Percentiles rank a stretch among this genome's conserved stretches.
Conservation (phyloP, 2,888 invertebrate genomes). For the Heliconius cydno region DNA sequence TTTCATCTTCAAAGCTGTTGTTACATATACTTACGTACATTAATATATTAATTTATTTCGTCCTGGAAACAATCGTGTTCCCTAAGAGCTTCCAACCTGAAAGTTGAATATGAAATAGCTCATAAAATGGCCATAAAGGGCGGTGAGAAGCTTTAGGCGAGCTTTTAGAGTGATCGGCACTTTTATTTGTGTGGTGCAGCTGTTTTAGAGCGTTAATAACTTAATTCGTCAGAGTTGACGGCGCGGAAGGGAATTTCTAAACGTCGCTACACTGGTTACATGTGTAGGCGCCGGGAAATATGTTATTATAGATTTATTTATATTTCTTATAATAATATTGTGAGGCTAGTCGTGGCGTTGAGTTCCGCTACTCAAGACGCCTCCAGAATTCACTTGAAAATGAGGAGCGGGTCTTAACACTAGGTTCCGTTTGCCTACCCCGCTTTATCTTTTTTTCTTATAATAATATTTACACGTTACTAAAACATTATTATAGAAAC, state of each 20-base stretch:
- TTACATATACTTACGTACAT: conserved; percentile 57
- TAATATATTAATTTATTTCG: conserved; percentile 75
- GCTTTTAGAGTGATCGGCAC: conserved; percentile 69
- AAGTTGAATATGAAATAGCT: conserved; percentile 77
- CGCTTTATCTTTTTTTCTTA: too few species aligned
- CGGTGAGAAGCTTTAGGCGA: conserved; percentile 65
- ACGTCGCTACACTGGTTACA: conserved; percentile 55
- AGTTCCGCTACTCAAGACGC: too few species aligned
- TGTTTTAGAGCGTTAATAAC: conserved; percentile 80
- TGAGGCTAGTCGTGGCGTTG: too few species aligned
- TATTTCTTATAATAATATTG: not conserved
- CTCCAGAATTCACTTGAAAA: too few species aligned
- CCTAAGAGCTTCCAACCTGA: conserved; percentile 56
- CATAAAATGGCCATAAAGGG: conserved; percentile 79
- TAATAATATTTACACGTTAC: too few species aligned
- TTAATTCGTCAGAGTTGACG: conserved; percentile 81
- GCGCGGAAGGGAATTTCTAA: conserved; percentile 76
- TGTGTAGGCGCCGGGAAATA: conserved; percentile 71
- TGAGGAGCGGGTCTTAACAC: too few species aligned
- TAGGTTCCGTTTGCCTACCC: too few species aligned
- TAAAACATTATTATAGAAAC: too few species aligned
- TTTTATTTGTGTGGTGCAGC: conserved; percentile 82
- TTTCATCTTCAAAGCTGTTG: conserved; percentile 72
- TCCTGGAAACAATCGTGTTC: conserved; percentile 74
- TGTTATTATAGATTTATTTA: not conserved